Percentiles rank a stretch among this genome's conserved stretches.
Conservation (phyloP, 1,140 invertebrate genomes). For the Leptinotarsa undecemlineata region DNA sequence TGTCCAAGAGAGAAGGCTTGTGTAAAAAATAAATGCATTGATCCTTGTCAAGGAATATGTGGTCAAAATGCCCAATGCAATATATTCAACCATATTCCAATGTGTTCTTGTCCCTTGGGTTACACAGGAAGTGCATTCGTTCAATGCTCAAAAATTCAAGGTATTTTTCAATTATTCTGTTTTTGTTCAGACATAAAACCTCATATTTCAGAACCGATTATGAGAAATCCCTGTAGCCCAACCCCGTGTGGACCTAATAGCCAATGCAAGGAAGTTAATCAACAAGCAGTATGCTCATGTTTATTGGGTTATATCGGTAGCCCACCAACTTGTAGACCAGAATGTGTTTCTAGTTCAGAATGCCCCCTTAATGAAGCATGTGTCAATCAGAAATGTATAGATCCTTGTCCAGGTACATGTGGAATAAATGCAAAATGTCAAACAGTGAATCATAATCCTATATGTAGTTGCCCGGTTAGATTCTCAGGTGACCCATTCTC, state of each 20-base stretch:
- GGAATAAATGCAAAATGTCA: constrained; percentile 71
- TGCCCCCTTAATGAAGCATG: constrained; percentile 64
- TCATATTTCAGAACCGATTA: constrained; percentile 39
- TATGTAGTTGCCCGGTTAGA: constrained; percentile 68
- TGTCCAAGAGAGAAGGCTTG: constrained; percentile 69
- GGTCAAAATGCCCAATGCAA: constrained; percentile 66
- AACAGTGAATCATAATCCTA: constrained; percentile 73
- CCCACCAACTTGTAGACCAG: constrained; percentile 66
- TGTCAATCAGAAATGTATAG: constrained; percentile 65
- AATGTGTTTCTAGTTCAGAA: constrained; percentile 66
- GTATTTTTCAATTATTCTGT: constrained; percentile 26
- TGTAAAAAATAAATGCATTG: constrained; percentile 69
- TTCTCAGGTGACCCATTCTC: constrained; percentile 73
- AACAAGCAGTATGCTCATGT: constrained; percentile 71
- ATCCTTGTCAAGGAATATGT: constrained; percentile 76
- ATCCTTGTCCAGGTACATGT: constrained; percentile 76
- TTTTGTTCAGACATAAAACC: background rate
- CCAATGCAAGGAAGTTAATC: constrained; percentile 69
- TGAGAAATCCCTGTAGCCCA: constrained; percentile 57
- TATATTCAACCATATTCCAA: constrained; percentile 69
- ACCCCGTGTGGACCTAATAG: constrained; percentile 70
- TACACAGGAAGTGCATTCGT: constrained; percentile 67
- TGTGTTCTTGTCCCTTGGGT: constrained; percentile 64
- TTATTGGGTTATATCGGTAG: constrained; percentile 63
- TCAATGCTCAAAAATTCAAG: constrained; percentile 53